Evolutionary conservation across 2,113 vertebrate species (phyloP).

Genomic region (Urocolius indicus): DNA sequence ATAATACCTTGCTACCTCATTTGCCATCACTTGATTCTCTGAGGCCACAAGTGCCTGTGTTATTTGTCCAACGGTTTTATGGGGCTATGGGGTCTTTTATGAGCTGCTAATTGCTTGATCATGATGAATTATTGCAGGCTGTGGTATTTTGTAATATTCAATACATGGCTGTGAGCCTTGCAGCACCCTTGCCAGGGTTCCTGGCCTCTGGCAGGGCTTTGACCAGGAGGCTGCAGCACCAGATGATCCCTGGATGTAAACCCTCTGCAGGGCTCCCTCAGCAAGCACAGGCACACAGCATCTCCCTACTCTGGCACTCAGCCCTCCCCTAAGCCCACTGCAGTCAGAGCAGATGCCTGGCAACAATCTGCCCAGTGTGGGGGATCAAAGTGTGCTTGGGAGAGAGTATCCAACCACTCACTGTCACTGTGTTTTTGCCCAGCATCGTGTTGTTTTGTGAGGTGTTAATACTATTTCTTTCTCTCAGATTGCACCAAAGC

Average conservation of each 20-base stretch:
- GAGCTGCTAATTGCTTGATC: background rate
- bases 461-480: background rate
- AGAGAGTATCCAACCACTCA: background rate
- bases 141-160: background rate
- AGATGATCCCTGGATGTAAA: background rate
- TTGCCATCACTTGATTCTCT: background rate
- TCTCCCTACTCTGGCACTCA: background rate
- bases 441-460: background rate
- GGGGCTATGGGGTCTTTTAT: background rate
- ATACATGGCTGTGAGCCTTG: background rate
- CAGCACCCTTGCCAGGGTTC: background rate
- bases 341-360: background rate
- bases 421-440: background rate
- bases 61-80: background rate
- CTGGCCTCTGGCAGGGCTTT: background rate
- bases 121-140: background rate
- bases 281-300: background rate
- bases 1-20: background rate
- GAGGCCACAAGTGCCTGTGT: background rate
- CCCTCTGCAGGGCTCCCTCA: accelerated
- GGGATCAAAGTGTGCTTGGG: background rate
- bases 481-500: background rate
- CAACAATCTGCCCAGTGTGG: accelerated
- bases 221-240: accelerated
- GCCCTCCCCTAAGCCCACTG: background rate